Evolutionary conservation across 2,888 invertebrate genomes (phyloP).

Genomic region (Helicoverpa assulta): DNA sequence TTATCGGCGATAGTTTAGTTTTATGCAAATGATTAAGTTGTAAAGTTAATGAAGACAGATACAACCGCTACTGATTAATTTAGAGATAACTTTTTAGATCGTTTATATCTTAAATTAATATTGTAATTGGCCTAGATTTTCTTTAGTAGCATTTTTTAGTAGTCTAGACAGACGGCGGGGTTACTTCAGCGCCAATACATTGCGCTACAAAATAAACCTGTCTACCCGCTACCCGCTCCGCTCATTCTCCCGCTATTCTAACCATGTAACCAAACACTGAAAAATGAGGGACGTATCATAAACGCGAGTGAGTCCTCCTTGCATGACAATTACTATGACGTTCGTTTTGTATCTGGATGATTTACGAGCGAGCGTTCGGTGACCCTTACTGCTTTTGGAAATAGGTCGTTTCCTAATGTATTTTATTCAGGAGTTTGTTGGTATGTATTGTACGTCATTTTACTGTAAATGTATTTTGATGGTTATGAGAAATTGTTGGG

Average conservation of each 20-base stretch:
- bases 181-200: too few relatives aligned
- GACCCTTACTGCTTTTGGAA: constrained; percentile 55
- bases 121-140: neutral
- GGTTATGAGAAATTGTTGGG: constrained; percentile 1
- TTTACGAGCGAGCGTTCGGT: constrained; percentile 55
- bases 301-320: constrained; percentile 68
- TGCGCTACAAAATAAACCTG: too few relatives aligned
- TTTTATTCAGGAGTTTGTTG: constrained; percentile 37
- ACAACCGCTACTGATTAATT: constrained; percentile 16
- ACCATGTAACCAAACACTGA: constrained; percentile 73
- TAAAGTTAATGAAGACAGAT: constrained; percentile 20
- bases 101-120: too few relatives aligned
- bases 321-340: constrained; percentile 64
- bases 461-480: neutral
- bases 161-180: too few relatives aligned
- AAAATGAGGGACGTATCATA: constrained; percentile 71
- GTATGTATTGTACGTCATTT: constrained; percentile 31
- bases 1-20: constrained; percentile 11
- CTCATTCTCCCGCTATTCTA: constrained; percentile 3
- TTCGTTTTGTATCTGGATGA: constrained; percentile 59
- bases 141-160: neutral
- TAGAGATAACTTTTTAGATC: neutral
- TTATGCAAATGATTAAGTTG: constrained; percentile 31
- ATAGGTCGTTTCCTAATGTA: constrained; percentile 58
- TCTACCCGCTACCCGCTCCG: constrained; percentile 31